phyloP scores from a whole-genome alignment of 2,113 vertebrate genomes.

The Brachionichthys hirsutus region DNA sequence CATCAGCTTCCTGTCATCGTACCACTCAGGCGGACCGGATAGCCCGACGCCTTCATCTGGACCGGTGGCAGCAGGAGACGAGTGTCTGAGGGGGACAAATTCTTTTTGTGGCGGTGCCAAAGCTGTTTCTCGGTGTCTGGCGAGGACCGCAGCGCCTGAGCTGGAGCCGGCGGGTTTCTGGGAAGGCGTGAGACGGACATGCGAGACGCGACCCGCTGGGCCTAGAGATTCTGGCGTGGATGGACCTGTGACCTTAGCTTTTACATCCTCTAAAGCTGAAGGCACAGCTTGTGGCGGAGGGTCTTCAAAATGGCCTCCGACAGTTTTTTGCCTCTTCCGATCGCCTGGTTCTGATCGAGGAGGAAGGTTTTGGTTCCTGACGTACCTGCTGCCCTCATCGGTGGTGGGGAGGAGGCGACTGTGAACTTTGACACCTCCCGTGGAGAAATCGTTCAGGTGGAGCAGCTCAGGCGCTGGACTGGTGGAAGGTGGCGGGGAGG shows the following conservation, averaged over 20 bases:
- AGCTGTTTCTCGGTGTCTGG: not conserved
- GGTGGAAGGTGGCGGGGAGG: constrained; percentile 26
- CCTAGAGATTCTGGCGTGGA: constrained; percentile 1
- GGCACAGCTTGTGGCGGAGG: not conserved
- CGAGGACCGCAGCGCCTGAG: not conserved
- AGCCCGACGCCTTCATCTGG: constrained; percentile 53
- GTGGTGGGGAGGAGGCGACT: not conserved
- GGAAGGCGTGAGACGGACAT: constrained; percentile 79
- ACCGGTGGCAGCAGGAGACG: constrained; percentile 22
- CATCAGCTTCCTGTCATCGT: constrained; percentile 26
- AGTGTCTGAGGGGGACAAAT: constrained; percentile 28
- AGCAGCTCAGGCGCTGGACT: constrained; percentile 42
- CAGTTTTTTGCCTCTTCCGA: constrained; percentile 32
- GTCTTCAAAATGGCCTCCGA: constrained; percentile 32
- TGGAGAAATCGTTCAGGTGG: constrained; percentile 26
- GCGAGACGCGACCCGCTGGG: constrained; percentile 65
- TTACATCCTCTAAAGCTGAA: constrained; percentile 11
- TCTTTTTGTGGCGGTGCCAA: not conserved
- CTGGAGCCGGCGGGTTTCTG: constrained; percentile 55
- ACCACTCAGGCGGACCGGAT: constrained; percentile 53
- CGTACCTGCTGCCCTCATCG: not conserved
- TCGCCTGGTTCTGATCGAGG: not conserved
- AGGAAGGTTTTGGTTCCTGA: not conserved
- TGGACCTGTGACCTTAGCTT: not conserved
- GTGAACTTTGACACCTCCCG: not conserved